phyloP scores from a whole-genome alignment of 2,797 vertebrate genomes.

The Streptopelia turtur region DNA sequence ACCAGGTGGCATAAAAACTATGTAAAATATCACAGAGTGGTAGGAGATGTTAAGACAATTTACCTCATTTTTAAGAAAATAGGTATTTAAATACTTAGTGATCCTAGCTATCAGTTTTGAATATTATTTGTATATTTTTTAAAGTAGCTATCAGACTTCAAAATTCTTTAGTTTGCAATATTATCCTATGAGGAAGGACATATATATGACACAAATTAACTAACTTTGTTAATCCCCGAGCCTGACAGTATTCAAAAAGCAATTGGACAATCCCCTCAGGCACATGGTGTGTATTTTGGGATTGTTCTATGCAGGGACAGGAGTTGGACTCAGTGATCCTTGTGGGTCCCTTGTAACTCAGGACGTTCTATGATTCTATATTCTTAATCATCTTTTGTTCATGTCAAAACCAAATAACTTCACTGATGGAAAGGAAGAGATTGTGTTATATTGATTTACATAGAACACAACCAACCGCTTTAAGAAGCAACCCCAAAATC shows the following conservation, averaged over 20 bases:
- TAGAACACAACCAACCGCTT: not conserved
- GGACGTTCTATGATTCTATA: not conserved
- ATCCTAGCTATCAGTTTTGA: not conserved
- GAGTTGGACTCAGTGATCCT: no score
- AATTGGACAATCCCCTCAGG: no score
- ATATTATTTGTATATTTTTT: not conserved
- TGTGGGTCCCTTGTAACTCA: no score
- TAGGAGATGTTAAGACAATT: not conserved
- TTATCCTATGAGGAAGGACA: not conserved
- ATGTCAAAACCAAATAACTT: not conserved
- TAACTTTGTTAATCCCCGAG: not conserved
- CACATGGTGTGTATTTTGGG: no score
- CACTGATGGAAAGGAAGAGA: not conserved
- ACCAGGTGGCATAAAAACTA: constrained; percentile 71
- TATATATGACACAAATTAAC: not conserved
- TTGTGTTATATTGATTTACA: not conserved
- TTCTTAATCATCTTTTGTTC: not conserved
- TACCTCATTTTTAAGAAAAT: not conserved
- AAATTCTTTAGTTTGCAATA: not conserved
- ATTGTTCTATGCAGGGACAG: no score
- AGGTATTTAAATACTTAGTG: not conserved
- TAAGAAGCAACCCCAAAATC: not conserved
- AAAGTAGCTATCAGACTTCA: not conserved
- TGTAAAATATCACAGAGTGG: not conserved
- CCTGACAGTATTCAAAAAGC: no score